Evolutionary conservation across 2,888 invertebrate genomes (phyloP).

Genomic region (Oeneis ivallda): DNA sequence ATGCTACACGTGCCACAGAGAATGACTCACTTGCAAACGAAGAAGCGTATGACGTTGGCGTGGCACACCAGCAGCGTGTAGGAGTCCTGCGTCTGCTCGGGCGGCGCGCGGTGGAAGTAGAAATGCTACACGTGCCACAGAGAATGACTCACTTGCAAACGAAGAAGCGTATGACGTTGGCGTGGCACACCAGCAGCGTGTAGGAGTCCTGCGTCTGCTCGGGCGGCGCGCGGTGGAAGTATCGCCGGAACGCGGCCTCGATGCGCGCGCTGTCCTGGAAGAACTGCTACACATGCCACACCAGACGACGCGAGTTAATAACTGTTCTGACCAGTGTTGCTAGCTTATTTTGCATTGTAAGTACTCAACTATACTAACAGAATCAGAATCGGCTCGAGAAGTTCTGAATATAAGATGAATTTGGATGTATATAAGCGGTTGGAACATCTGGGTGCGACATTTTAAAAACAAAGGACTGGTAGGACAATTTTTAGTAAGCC

Average conservation of each 20-base stretch:
- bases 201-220: constrained; percentile 91
- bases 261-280: constrained; percentile 96
- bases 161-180: constrained; percentile 98
- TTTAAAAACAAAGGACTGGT: no score
- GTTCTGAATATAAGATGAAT: no score
- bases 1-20: no score
- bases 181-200: constrained; percentile 97
- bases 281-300: constrained; percentile 87
- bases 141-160: constrained; percentile 88
- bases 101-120: not conserved
- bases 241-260: constrained; percentile 96
- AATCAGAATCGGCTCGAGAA: no score
- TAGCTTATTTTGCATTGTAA: not conserved
- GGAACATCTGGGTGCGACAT: no score
- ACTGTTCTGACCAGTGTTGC: constrained; percentile 52
- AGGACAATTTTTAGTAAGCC: no score
- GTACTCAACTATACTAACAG: not conserved
- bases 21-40: no score
- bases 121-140: no score
- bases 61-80: no score
- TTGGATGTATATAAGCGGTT: no score
- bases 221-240: constrained; percentile 94
- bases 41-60: no score
- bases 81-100: not conserved
- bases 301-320: constrained; percentile 47